Percentiles rank a stretch among this genome's conserved stretches.
Conservation (phyloP, 2,888 invertebrate genomes). For the Meganola albula region DNA sequence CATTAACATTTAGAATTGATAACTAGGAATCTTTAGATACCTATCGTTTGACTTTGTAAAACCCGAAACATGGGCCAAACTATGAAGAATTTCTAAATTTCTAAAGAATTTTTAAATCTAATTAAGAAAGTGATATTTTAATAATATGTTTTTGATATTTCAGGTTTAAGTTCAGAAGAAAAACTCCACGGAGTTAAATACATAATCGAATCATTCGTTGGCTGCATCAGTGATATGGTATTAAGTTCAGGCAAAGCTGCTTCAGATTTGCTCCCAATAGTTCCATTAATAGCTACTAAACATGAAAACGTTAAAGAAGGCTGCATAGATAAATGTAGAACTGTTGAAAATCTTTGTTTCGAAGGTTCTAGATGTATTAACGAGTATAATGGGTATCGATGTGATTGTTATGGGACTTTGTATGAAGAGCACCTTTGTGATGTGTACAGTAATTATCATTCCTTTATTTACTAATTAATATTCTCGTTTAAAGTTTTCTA, state of each 20-base stretch:
- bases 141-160: too few species aligned
- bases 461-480: too few species aligned
- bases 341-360: slow-evolving; percentile 90
- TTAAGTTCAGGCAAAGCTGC: slow-evolving; percentile 91
- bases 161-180: slow-evolving; percentile 92
- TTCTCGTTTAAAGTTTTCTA: too few species aligned
- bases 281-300: slow-evolving; percentile 90
- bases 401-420: slow-evolving; percentile 94
- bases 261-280: slow-evolving; percentile 87
- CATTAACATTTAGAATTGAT: too few species aligned
- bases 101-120: too few species aligned
- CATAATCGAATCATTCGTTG: slow-evolving; percentile 94
- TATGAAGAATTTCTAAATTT: too few species aligned
- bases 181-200: slow-evolving; percentile 93
- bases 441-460: slow-evolving; percentile 90
- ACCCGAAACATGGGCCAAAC: too few species aligned
- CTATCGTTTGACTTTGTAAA: too few species aligned
- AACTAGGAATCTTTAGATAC: too few species aligned
- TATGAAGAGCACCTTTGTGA: slow-evolving; percentile 96
- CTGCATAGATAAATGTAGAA: slow-evolving; percentile 89
- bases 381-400: slow-evolving; percentile 91
- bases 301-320: slow-evolving; percentile 94
- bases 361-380: slow-evolving; percentile 93
- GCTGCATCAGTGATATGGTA: slow-evolving; percentile 92
- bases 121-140: too few species aligned